These are phyloP conservation scores for Diachasmimorpha longicaudata DNA, from an alignment of 1,140 invertebrate species.

Conservation along the genomic window DNA sequence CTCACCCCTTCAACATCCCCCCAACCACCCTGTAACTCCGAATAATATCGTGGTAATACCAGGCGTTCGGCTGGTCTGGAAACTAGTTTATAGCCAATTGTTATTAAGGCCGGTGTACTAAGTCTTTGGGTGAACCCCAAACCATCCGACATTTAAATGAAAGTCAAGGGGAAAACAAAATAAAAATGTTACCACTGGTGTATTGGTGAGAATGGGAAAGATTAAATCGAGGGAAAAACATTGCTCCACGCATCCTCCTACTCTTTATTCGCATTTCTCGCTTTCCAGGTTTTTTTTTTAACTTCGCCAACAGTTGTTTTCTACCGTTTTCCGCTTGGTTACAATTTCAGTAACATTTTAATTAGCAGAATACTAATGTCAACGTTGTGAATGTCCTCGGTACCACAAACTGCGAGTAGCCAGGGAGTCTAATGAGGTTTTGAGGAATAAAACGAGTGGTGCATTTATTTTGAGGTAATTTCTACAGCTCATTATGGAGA, in stretches of 20 bases:
- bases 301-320: not conserved
- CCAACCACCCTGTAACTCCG: slow-evolving; percentile 19
- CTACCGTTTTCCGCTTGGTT: slow-evolving; percentile 19
- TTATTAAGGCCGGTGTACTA: slow-evolving; percentile 39
- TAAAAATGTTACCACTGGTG: not conserved
- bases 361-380: slow-evolving; percentile 48
- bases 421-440: not conserved
- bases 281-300: slow-evolving; percentile 5
- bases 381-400: slow-evolving; percentile 22
- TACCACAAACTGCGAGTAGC: not conserved
- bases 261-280: not conserved
- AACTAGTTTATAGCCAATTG: slow-evolving; percentile 44
- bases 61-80: slow-evolving; percentile 23
- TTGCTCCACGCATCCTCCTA: not conserved
- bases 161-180: slow-evolving; percentile 22
- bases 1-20: not conserved
- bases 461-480: not conserved
- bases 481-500: not conserved
- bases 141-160: slow-evolving; percentile 31
- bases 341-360: slow-evolving; percentile 49
- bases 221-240: slow-evolving; percentile 2
- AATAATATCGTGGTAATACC: slow-evolving; percentile 40
- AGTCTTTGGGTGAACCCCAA: slow-evolving; percentile 27
- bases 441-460: not conserved
- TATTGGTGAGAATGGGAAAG: not conserved